Evolutionary conservation across 2,888 invertebrate genomes (phyloP).

Genomic region (Synergus itoensis): DNA sequence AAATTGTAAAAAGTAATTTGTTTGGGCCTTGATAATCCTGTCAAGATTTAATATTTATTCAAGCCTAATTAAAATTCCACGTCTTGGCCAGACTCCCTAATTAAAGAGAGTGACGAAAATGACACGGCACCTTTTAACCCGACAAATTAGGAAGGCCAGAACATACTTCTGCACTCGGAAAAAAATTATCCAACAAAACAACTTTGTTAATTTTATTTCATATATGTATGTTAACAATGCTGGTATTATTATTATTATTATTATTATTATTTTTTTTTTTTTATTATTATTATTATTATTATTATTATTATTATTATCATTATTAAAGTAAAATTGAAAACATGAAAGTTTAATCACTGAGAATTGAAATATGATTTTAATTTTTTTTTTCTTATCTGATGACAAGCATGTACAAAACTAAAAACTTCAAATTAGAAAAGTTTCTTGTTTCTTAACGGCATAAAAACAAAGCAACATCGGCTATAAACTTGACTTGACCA

Average conservation of each 20-base stretch:
- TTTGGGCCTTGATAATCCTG: slow-evolving; percentile 28
- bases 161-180: slow-evolving; percentile 30
- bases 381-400: neutral
- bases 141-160: slow-evolving; percentile 28
- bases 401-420: neutral
- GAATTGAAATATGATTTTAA: too few species aligned
- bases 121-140: slow-evolving; percentile 24
- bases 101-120: slow-evolving; percentile 40
- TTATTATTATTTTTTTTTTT: too few species aligned
- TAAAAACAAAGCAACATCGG: slow-evolving; percentile 43
- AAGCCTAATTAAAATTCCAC: slow-evolving; percentile 34
- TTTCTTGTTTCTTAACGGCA: neutral
- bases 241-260: neutral
- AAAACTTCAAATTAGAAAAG: neutral
- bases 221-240: neutral
- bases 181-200: neutral
- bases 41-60: slow-evolving; percentile 38
- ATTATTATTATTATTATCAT: too few species aligned
- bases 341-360: neutral
- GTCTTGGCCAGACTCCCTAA: slow-evolving; percentile 9
- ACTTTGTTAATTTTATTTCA: neutral
- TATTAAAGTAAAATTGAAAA: neutral
- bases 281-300: neutral
- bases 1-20: slow-evolving; percentile 39
- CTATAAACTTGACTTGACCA: neutral